These are phyloP conservation scores for Zonotrichia albicollis DNA, from an alignment of 2,797 vertebrate genomes.

Conservation along the genomic window DNA sequence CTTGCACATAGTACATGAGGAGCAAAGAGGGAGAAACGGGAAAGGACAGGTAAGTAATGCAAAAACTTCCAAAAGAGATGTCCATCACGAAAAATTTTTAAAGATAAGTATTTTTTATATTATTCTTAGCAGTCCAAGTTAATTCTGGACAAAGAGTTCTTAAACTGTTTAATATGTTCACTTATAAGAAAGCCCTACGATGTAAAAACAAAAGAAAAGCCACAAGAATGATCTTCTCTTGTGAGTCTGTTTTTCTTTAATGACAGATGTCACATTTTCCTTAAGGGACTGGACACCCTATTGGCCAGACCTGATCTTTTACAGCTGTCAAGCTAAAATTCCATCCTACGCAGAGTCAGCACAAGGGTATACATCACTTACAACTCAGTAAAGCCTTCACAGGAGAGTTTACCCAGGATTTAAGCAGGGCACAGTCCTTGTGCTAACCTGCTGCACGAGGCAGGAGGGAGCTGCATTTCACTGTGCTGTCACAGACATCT, in stretches of 20 bases:
- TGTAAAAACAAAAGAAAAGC: background rate
- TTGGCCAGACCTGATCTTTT: background rate
- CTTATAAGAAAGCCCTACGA: background rate
- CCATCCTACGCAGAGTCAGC: background rate
- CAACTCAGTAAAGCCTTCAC: background rate
- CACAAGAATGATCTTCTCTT: background rate
- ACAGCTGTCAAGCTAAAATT: background rate
- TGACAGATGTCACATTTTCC: background rate
- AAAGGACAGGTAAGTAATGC: slow-evolving; percentile 45
- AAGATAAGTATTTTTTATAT: background rate
- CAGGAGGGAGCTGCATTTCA: background rate
- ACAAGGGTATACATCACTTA: background rate
- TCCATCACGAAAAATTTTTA: background rate
- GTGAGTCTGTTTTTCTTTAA: background rate
- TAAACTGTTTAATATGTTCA: background rate
- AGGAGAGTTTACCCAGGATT: background rate
- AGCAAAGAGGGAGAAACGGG: slow-evolving; percentile 54
- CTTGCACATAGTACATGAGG: slow-evolving; percentile 57
- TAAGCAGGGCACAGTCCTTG: background rate
- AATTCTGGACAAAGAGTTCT: background rate
- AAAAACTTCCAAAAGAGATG: slow-evolving; percentile 17
- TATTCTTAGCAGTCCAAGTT: background rate
- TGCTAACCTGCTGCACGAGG: background rate
- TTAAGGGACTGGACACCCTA: background rate
- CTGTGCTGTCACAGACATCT: background rate